phyloP scores from a whole-genome alignment of 2,797 vertebrate genomes.

The Tapera naevia region DNA sequence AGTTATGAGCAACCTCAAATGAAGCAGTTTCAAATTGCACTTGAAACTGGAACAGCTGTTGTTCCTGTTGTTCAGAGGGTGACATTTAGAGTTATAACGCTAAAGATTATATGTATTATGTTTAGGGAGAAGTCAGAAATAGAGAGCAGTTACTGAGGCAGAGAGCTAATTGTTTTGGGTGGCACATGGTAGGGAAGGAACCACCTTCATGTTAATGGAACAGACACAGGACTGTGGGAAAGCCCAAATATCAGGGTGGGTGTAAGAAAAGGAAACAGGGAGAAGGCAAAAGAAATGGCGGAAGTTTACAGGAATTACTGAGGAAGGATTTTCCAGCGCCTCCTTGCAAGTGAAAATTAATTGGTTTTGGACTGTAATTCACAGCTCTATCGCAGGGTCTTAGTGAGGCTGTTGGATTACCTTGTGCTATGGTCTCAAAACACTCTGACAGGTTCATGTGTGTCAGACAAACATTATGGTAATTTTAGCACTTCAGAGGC shows the following conservation, averaged over 20 bases:
- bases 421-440: constrained; percentile 22
- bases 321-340: constrained; percentile 2
- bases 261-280: neutral
- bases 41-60: constrained; percentile 25
- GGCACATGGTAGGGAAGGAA: neutral
- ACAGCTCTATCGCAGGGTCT: constrained; percentile 1
- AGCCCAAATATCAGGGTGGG: neutral
- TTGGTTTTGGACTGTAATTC: constrained; percentile 57
- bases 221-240: constrained; percentile 10
- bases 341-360: constrained; percentile 47
- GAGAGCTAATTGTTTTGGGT: neutral
- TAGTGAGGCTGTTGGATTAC: constrained; percentile 39
- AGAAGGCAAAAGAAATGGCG: constrained; percentile 10
- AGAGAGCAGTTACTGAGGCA: neutral
- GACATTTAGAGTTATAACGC: neutral
- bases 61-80: neutral
- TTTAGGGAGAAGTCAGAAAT: neutral
- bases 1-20: neutral
- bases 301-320: constrained; percentile 22
- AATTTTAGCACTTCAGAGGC: constrained; percentile 43
- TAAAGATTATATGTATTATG: neutral
- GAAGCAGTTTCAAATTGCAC: constrained; percentile 12
- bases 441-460: constrained; percentile 55
- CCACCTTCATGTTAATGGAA: neutral
- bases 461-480: constrained; percentile 63